A percentile compares a stretch with the other conserved stretches of the same genome.
Evolutionary conservation across 1,140 invertebrate genomes (phyloP).

Genomic region (Eriocheir sinensis): DNA sequence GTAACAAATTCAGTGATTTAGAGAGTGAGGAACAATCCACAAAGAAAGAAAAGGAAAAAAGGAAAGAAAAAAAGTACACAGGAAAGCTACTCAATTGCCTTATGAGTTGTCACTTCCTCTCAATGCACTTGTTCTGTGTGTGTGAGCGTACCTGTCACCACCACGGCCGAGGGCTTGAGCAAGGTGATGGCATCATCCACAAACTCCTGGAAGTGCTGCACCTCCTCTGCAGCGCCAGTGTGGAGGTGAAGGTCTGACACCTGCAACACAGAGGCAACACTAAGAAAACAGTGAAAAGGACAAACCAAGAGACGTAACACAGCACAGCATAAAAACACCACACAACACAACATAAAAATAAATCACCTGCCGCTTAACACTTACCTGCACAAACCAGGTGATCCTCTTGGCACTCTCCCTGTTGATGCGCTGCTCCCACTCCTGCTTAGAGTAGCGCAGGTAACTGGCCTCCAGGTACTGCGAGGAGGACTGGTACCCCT

Average conservation of each 20-base stretch:
- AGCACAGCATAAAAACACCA: background rate
- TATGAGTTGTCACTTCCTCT: background rate
- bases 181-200: conserved; percentile 62
- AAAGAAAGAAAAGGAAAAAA: background rate
- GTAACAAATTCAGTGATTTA: background rate
- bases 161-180: conserved; percentile 59
- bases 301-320: too few relatives aligned
- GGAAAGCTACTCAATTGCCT: background rate
- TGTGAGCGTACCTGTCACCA: conserved; percentile 62
- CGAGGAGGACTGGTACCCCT: background rate
- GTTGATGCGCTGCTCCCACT: conserved; percentile 44
- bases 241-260: conserved; percentile 68
- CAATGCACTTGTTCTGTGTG: background rate
- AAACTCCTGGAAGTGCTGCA: conserved; percentile 69
- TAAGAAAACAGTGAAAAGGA: background rate
- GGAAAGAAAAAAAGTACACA: background rate
- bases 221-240: conserved; percentile 52
- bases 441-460: conserved; percentile 34
- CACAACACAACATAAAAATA: too few relatives aligned
- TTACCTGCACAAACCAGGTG: conserved; percentile 59
- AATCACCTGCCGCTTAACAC: background rate
- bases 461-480: conserved; percentile 21
- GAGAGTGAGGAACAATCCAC: background rate
- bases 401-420: conserved; percentile 42
- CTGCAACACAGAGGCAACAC: conserved; percentile 27